Conservation (phyloP, 2,888 invertebrate species). For the Meteorus cinctellus region DNA sequence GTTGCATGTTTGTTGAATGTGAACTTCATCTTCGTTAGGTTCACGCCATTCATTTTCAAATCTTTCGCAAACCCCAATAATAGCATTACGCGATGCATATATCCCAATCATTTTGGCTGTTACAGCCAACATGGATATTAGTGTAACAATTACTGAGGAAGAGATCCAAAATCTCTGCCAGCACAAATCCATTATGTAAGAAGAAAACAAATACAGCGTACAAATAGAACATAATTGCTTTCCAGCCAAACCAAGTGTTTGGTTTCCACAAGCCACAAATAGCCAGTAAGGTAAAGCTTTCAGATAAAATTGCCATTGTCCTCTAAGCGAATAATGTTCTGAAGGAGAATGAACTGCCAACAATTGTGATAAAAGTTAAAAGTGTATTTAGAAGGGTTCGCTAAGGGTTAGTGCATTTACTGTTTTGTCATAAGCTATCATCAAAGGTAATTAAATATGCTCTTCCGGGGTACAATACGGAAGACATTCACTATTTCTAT, state of each 20-base stretch:
- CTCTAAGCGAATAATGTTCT: background rate
- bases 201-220: constrained; percentile 44
- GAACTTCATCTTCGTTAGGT: constrained; percentile 33
- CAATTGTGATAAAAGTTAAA: background rate
- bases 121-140: constrained; percentile 45
- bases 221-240: constrained; percentile 43
- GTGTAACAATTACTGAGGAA: constrained; percentile 46
- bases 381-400: background rate
- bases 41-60: constrained; percentile 35
- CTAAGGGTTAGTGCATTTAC: background rate
- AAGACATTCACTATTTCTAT: too few relatives aligned
- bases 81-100: constrained; percentile 38
- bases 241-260: constrained; percentile 41
- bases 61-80: constrained; percentile 42
- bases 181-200: constrained; percentile 33
- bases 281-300: background rate
- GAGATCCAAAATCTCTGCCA: constrained; percentile 49
- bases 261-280: constrained; percentile 47
- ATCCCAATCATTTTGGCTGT: constrained; percentile 50
- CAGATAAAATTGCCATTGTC: constrained; percentile 6
- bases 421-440: background rate
- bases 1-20: constrained; percentile 41
- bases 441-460: background rate
- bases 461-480: background rate
- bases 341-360: background rate